Percentiles rank a stretch among this genome's conserved stretches.
phyloP scores from a whole-genome alignment of 2,888 invertebrate genomes.

The Rhagium mordax region DNA sequence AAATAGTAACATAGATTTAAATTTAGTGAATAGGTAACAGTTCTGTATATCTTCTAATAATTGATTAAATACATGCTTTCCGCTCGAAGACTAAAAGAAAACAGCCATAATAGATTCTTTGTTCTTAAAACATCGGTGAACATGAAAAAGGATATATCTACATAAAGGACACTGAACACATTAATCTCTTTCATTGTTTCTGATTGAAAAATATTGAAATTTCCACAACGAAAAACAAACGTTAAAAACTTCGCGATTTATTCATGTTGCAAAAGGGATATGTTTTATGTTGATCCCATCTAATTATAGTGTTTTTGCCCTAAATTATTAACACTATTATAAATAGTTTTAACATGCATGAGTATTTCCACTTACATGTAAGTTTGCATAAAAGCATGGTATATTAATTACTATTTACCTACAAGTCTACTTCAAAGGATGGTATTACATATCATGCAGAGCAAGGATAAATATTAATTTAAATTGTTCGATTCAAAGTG shows the following conservation, averaged over 20 bases:
- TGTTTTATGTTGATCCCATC: background rate
- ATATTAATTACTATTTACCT: background rate
- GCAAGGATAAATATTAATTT: conserved; percentile 11
- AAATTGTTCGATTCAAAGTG: conserved; percentile 1
- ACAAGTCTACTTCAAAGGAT: conserved; percentile 11
- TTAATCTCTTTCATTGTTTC: conserved; percentile 12
- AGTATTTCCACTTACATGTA: background rate
- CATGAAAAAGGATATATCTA: background rate
- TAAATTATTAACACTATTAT: conserved; percentile 9
- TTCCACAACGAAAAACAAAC: conserved; percentile 11
- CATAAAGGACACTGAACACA: background rate
- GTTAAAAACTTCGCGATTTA: conserved; percentile 7
- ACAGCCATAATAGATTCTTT: background rate
- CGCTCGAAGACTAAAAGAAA: background rate
- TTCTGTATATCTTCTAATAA: background rate
- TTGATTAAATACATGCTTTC: background rate
- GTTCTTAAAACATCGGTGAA: background rate
- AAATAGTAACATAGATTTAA: too few relatives aligned
- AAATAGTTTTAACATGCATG: conserved; percentile 9
- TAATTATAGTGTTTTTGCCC: background rate
- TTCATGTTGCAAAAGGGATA: background rate
- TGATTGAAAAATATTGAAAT: conserved; percentile 3
- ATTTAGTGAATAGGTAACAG: too few relatives aligned
- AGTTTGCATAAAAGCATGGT: conserved; percentile 12
- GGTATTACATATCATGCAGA: conserved; percentile 10